These are phyloP conservation scores for Nannobrachium achirus DNA, from an alignment of 2,113 vertebrate species.

Conservation along the genomic window DNA sequence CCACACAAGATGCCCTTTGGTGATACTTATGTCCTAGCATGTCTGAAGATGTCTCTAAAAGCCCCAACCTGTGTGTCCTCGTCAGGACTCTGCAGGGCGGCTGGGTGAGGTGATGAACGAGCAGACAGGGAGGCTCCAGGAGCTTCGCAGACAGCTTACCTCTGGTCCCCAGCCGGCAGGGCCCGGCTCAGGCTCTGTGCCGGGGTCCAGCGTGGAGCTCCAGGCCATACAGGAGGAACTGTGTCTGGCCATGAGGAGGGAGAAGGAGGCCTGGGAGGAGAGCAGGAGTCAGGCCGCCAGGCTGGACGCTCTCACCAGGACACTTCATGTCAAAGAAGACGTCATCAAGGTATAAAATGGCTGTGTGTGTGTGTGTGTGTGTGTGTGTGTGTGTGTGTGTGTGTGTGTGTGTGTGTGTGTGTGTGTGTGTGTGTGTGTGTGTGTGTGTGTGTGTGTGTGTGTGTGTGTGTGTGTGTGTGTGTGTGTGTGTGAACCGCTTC, in stretches of 20 bases:
- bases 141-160: slow-evolving; percentile 81
- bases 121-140: slow-evolving; percentile 81
- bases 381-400: neutral
- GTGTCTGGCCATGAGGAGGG: slow-evolving; percentile 81
- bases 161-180: slow-evolving; percentile 40
- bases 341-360: slow-evolving; percentile 84
- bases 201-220: slow-evolving; percentile 56
- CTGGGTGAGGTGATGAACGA: slow-evolving; percentile 82
- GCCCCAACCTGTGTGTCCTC: neutral
- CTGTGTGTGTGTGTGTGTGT: slow-evolving; percentile 38
- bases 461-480: slow-evolving; percentile 5
- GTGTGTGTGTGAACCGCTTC: neutral
- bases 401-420: slow-evolving; percentile 3
- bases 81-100: slow-evolving; percentile 81
- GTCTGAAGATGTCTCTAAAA: no score
- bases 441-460: neutral
- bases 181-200: neutral
- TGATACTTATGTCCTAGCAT: no score
- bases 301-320: slow-evolving; percentile 84
- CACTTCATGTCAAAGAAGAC: slow-evolving; percentile 85
- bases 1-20: no score
- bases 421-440: slow-evolving; percentile 23
- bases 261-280: slow-evolving; percentile 87
- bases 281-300: slow-evolving; percentile 80
- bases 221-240: slow-evolving; percentile 85